Conservation (phyloP, 2,888 invertebrate species). For the Eupithecia inturbata region DNA sequence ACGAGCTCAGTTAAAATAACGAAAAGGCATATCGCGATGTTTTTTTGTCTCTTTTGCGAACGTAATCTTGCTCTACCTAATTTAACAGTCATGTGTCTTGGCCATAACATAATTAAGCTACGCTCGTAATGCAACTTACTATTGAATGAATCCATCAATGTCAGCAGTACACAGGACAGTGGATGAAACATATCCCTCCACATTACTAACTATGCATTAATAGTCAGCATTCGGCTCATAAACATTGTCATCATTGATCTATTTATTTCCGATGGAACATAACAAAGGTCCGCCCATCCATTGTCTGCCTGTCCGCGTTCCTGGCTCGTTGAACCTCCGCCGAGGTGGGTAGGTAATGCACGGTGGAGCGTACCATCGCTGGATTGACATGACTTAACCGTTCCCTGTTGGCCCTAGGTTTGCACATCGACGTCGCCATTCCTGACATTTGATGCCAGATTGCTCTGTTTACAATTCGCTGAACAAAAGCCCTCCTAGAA, state of each 20-base stretch:
- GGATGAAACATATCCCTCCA: slow-evolving; percentile 23
- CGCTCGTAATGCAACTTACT: slow-evolving; percentile 4
- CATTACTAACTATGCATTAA: slow-evolving; percentile 22
- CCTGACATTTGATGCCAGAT: slow-evolving; percentile 77
- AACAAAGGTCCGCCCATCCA: slow-evolving; percentile 36
- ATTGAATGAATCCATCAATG: slow-evolving; percentile 17
- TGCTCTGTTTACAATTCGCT: slow-evolving; percentile 70
- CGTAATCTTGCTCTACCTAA: slow-evolving; percentile 4
- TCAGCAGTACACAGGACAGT: slow-evolving; percentile 18
- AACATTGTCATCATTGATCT: slow-evolving; percentile 27
- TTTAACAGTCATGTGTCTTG: slow-evolving; percentile 14
- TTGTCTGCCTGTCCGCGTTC: slow-evolving; percentile 44
- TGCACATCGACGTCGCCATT: slow-evolving; percentile 68
- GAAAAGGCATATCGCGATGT: neutral
- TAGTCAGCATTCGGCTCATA: slow-evolving; percentile 18
- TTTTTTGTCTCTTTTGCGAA: slow-evolving; percentile 1
- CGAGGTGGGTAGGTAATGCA: slow-evolving; percentile 56
- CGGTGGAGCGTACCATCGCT: slow-evolving; percentile 52
- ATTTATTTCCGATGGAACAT: slow-evolving; percentile 21
- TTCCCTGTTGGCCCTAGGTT: slow-evolving; percentile 54
- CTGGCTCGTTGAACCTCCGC: slow-evolving; percentile 51
- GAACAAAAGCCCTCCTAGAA: slow-evolving; percentile 56
- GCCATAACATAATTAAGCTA: slow-evolving; percentile 15
- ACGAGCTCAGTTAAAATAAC: neutral
- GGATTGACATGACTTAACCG: slow-evolving; percentile 64